These are phyloP conservation scores for Stomorhina lunata DNA, from an alignment of 2,888 invertebrate genomes.

Conservation along the genomic window DNA sequence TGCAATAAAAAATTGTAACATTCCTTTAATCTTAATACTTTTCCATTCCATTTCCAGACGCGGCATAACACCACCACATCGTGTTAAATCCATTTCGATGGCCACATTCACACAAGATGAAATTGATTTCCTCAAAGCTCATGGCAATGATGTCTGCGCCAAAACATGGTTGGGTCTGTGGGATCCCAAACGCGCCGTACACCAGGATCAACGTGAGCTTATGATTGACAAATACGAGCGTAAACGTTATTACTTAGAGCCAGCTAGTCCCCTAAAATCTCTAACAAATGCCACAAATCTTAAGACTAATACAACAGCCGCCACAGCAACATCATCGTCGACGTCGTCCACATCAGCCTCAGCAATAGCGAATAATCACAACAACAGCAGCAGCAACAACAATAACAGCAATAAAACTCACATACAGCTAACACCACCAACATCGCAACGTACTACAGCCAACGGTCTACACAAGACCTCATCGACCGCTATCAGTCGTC, in stretches of 20 bases:
- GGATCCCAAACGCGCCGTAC: constrained; percentile 91
- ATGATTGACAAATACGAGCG: constrained; percentile 97
- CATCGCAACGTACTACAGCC: constrained; percentile 76
- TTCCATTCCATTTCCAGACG: constrained; percentile 85
- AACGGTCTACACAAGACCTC: constrained; percentile 75
- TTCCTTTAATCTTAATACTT: not conserved
- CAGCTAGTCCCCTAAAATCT: constrained; percentile 80
- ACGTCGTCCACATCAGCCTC: constrained; percentile 48
- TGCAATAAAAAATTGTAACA: not conserved
- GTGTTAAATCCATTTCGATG: constrained; percentile 99
- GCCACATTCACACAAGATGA: constrained; percentile 97
- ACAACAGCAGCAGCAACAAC: constrained; percentile 50
- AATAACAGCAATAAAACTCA: constrained; percentile 59
- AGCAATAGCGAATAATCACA: constrained; percentile 49
- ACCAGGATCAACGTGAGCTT: constrained; percentile 94
- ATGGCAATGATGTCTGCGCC: constrained; percentile 96
- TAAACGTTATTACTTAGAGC: constrained; percentile 84
- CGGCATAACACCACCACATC: constrained; percentile 97
- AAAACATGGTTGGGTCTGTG: constrained; percentile 95
- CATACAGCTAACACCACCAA: constrained; percentile 77
- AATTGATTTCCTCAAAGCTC: constrained; percentile 92
- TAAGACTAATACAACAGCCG: constrained; percentile 67
- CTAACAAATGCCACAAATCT: constrained; percentile 77
- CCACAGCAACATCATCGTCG: constrained; percentile 50
- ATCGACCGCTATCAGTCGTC: constrained; percentile 77